These are phyloP conservation scores for Galaxea fascicularis DNA, from an alignment of 92 coral and sea anemone species.

Conservation along the genomic window DNA sequence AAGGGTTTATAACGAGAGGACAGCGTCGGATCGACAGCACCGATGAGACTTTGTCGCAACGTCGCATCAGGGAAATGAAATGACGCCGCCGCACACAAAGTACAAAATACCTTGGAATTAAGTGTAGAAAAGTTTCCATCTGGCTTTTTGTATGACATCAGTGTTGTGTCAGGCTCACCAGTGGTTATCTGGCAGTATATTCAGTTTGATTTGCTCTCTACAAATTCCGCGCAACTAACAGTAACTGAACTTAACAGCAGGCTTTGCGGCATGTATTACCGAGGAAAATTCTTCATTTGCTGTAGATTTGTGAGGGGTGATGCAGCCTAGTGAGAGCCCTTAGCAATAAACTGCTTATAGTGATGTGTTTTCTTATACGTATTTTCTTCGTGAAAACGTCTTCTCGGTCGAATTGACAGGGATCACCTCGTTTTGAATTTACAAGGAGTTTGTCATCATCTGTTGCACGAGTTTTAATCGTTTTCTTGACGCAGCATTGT, in stretches of 20 bases:
- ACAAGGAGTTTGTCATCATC: neutral
- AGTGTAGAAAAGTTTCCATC: neutral
- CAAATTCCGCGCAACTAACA: too few species aligned
- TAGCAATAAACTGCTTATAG: neutral
- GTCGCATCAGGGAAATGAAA: constrained; percentile 8
- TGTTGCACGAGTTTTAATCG: neutral
- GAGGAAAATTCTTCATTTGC: neutral
- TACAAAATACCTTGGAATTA: neutral
- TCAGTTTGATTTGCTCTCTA: neutral
- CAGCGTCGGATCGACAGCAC: neutral
- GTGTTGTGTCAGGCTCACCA: neutral
- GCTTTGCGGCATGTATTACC: neutral
- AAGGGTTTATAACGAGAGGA: neutral
- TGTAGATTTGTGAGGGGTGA: neutral
- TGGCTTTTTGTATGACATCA: neutral
- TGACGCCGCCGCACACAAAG: neutral
- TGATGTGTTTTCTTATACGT: neutral
- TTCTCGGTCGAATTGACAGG: neutral
- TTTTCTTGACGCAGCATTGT: neutral
- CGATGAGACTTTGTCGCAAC: neutral
- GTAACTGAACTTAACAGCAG: neutral
- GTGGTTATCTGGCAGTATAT: neutral
- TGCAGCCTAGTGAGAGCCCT: neutral
- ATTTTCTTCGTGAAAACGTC: neutral
- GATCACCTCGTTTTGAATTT: neutral